Evolutionary conservation across 2,888 invertebrate species (phyloP).

Genomic region (Leptopilina syphax): DNA sequence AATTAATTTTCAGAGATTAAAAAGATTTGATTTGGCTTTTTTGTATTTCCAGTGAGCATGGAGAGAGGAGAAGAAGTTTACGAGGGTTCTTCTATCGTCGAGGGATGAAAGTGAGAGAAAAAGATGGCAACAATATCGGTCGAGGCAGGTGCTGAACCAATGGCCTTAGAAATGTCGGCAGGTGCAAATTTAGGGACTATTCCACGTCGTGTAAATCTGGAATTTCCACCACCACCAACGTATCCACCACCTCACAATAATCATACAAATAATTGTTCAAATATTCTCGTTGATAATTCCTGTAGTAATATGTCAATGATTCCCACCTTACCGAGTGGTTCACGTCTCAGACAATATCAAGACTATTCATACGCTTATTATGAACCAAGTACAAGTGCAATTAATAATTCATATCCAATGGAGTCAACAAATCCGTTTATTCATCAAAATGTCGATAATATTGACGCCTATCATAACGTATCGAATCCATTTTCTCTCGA

Average conservation of each 20-base stretch:
- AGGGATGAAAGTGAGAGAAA: slow-evolving; percentile 54
- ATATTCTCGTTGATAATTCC: slow-evolving; percentile 21
- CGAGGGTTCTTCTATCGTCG: slow-evolving; percentile 15
- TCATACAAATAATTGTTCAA: slow-evolving; percentile 27
- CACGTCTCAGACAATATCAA: slow-evolving; percentile 61
- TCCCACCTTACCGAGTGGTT: slow-evolving; percentile 23
- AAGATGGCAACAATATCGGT: slow-evolving; percentile 68
- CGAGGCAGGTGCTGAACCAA: slow-evolving; percentile 61
- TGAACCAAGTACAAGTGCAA: slow-evolving; percentile 81
- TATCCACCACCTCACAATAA: slow-evolving; percentile 80
- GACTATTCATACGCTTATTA: slow-evolving; percentile 92
- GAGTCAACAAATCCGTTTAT: slow-evolving; percentile 65
- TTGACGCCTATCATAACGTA: too few relatives aligned
- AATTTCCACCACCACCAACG: slow-evolving; percentile 87
- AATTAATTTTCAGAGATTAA: too few relatives aligned
- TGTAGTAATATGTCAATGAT: slow-evolving; percentile 27
- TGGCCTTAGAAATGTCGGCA: slow-evolving; percentile 55
- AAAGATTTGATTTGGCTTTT: slow-evolving; percentile 1
- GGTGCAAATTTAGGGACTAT: slow-evolving; percentile 60
- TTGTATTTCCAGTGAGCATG: slow-evolving; percentile 15
- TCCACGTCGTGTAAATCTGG: slow-evolving; percentile 78
- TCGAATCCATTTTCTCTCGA: too few relatives aligned
- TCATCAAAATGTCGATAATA: too few relatives aligned
- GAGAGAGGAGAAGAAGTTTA: not conserved
- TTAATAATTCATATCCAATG: slow-evolving; percentile 83